Evolutionary conservation across 2,888 invertebrate species (phyloP).

Genomic region (Acanthacorydalis orientalis): DNA sequence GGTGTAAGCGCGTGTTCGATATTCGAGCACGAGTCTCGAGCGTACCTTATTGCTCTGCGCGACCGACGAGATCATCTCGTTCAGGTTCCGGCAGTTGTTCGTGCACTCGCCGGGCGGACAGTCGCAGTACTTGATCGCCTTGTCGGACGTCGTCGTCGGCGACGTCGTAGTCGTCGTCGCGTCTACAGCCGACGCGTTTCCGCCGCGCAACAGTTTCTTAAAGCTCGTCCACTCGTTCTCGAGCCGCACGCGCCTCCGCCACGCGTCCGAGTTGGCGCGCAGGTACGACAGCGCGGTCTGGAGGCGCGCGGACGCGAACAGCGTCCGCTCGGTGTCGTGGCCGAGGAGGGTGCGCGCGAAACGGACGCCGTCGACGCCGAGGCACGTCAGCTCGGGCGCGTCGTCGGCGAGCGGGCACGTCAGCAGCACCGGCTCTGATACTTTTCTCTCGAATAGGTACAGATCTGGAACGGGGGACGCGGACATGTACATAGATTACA

Average conservation of each 20-base stretch:
- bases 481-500: too few species aligned
- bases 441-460: conserved; percentile 41
- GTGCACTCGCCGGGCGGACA: not conserved
- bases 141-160: too few species aligned
- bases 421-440: conserved; percentile 45
- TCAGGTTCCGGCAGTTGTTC: not conserved
- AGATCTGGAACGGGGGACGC: conserved; percentile 22
- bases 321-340: conserved; percentile 41
- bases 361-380: conserved; percentile 35
- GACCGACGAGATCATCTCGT: not conserved
- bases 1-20: too few species aligned
- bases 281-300: conserved; percentile 48
- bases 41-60: too few species aligned
- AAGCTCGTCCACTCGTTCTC: conserved; percentile 5
- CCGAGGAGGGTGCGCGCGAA: conserved; percentile 41
- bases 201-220: conserved; percentile 8
- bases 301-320: conserved; percentile 44
- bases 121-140: not conserved
- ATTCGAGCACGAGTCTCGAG: too few species aligned
- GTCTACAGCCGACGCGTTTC: not conserved
- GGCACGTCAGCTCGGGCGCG: conserved; percentile 21
- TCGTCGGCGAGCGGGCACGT: conserved; percentile 34
- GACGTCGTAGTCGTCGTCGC: not conserved
- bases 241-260: conserved; percentile 38
- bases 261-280: conserved; percentile 43